A percentile compares a stretch with the other conserved stretches of the same genome.
Evolutionary conservation across 2,888 invertebrate species (phyloP).

Genomic region (Isotomurus palustris): DNA sequence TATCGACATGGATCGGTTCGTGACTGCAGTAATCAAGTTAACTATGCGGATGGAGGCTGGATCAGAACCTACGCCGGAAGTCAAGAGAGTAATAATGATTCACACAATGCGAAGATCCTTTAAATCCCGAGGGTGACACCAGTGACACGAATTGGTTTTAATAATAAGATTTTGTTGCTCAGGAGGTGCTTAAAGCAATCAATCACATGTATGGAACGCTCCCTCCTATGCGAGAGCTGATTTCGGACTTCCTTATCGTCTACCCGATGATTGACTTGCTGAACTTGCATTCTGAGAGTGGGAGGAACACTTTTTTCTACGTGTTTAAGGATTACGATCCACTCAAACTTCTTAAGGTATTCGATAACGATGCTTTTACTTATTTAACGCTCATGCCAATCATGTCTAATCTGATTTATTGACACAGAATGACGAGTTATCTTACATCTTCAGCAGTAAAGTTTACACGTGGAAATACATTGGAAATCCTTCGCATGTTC

Average conservation of each 20-base stretch:
- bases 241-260: slow-evolving; percentile 42
- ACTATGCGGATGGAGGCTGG: slow-evolving; percentile 38
- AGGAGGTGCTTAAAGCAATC: slow-evolving; percentile 40
- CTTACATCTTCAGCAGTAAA: slow-evolving; percentile 42
- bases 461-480: slow-evolving; percentile 42
- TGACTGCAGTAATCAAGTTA: slow-evolving; percentile 41
- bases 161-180: too few relatives aligned
- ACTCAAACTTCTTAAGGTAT: slow-evolving; percentile 33
- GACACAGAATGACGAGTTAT: slow-evolving; percentile 38
- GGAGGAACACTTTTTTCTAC: slow-evolving; percentile 43
- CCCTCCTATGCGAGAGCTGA: slow-evolving; percentile 37
- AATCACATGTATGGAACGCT: slow-evolving; percentile 34
- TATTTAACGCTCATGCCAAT: neutral
- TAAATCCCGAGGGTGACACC: too few relatives aligned
- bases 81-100: slow-evolving; percentile 35
- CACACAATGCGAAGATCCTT: too few relatives aligned
- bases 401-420: neutral
- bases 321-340: slow-evolving; percentile 45
- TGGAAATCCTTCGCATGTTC: neutral
- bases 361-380: neutral
- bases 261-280: slow-evolving; percentile 38
- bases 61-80: slow-evolving; percentile 35
- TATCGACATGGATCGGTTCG: slow-evolving; percentile 39
- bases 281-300: slow-evolving; percentile 36
- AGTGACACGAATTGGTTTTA: too few relatives aligned